Evolutionary conservation across 2,797 vertebrate genomes (phyloP).

Genomic region (Galaxias olidus): DNA sequence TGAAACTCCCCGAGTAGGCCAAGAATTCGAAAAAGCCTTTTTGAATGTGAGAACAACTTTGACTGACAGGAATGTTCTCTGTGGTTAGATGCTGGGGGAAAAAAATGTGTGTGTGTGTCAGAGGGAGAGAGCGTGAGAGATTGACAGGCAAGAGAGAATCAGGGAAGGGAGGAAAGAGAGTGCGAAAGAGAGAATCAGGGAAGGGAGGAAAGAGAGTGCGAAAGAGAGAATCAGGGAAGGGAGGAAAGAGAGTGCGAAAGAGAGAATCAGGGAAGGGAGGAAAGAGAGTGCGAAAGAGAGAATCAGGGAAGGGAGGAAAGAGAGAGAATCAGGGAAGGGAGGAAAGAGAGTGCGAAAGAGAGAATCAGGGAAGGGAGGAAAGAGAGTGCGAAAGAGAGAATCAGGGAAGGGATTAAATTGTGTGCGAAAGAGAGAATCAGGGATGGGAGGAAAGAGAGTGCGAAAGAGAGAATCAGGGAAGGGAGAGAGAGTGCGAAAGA

Average conservation of each 20-base stretch:
- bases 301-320: conserved; percentile 8
- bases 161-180: too few species aligned
- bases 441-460: too few species aligned
- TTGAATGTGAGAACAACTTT: neutral
- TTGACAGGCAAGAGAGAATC: neutral
- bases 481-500: neutral
- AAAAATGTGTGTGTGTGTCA: conserved; percentile 28
- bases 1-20: conserved; percentile 25
- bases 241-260: conserved; percentile 23
- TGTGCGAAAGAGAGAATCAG: neutral
- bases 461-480: neutral
- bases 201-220: conserved; percentile 15
- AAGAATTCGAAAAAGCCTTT: neutral
- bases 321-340: conserved; percentile 29
- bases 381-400: neutral
- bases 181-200: neutral
- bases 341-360: conserved; percentile 22
- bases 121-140: conserved; percentile 29
- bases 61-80: too few species aligned
- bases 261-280: too few species aligned
- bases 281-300: neutral
- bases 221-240: conserved; percentile 30
- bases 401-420: too few species aligned
- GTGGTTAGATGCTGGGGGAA: neutral
- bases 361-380: too few species aligned